These are phyloP conservation scores for Petrocephalus microphthalmus DNA, from an alignment of 2,113 vertebrate genomes.

Conservation along the genomic window DNA sequence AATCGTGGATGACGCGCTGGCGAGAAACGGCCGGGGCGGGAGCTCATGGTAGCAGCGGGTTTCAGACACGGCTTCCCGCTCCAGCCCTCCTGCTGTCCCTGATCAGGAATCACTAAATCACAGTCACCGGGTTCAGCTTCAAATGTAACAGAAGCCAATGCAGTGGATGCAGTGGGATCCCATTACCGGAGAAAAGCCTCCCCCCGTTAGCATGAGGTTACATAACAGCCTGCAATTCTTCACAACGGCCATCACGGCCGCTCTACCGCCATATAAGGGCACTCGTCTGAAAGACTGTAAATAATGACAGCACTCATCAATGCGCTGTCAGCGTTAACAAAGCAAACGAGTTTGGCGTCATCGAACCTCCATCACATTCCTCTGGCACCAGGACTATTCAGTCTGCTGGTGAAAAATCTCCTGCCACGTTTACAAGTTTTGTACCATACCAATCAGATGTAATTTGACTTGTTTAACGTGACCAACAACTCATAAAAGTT, in stretches of 20 bases:
- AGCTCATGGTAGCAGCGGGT: background rate
- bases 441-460: background rate
- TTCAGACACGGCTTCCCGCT: background rate
- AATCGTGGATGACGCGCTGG: background rate
- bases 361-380: background rate
- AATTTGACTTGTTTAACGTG: background rate
- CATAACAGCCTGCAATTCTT: background rate
- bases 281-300: background rate
- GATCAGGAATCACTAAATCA: background rate
- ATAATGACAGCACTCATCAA: background rate
- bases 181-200: background rate
- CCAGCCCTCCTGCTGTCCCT: background rate
- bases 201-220: background rate
- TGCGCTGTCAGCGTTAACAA: background rate
- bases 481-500: background rate
- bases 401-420: background rate
- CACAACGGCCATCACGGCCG: background rate
- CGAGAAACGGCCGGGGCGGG: background rate
- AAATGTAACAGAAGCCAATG: background rate
- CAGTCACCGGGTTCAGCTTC: background rate
- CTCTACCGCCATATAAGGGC: background rate
- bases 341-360: background rate
- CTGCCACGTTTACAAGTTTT: background rate
- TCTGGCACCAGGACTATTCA: background rate
- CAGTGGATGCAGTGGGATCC: background rate